phyloP scores from a whole-genome alignment of 2,113 vertebrate species.

The Sminthopsis crassicaudata region DNA sequence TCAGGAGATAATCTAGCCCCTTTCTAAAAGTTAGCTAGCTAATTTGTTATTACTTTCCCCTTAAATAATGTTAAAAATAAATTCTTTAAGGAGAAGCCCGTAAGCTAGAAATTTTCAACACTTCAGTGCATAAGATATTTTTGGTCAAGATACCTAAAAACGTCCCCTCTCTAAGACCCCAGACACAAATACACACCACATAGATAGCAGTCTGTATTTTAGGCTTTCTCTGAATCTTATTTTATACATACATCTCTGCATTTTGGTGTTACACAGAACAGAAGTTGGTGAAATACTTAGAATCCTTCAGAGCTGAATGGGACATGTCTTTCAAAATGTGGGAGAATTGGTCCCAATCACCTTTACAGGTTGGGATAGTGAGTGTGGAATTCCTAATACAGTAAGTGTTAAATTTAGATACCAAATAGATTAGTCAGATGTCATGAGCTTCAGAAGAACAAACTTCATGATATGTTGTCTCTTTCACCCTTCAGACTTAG shows the following conservation, averaged over 20 bases:
- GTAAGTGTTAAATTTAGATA: background rate
- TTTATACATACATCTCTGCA: background rate
- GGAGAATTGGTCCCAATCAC: background rate
- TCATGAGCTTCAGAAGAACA: background rate
- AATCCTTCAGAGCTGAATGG: background rate
- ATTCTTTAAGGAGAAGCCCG: background rate
- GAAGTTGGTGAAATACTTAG: background rate
- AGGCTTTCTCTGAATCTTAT: background rate
- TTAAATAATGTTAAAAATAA: background rate
- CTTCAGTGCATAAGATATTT: background rate
- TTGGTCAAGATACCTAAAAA: background rate
- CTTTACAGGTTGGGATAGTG: background rate
- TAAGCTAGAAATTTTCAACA: background rate
- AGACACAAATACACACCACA: background rate
- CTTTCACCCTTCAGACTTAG: background rate
- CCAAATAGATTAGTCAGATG: background rate
- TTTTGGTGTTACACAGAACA: background rate
- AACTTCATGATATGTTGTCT: background rate
- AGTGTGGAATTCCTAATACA: background rate
- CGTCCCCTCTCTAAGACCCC: background rate
- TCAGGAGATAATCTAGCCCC: background rate
- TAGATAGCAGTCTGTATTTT: background rate
- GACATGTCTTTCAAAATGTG: background rate
- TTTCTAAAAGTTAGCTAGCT: background rate
- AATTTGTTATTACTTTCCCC: background rate